A percentile compares a stretch with the other conserved stretches of the same genome.
These are phyloP conservation scores for Sorex araneus DNA, from an alignment of 2,113 vertebrate genomes.

Conservation along the genomic window DNA sequence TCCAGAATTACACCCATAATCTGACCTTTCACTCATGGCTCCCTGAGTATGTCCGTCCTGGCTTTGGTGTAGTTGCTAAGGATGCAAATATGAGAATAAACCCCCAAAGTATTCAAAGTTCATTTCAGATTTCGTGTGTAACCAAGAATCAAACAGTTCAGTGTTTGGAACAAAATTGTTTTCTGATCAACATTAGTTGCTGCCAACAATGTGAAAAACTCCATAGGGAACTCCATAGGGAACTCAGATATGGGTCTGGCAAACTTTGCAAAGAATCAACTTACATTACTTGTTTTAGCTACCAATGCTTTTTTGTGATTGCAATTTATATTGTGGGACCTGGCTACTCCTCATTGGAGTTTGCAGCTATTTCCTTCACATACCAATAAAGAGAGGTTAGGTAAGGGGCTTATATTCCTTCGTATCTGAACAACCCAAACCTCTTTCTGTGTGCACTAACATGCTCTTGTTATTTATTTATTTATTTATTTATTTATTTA, in stretches of 20 bases:
- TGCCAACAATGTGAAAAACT: neutral
- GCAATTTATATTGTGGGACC: slow-evolving; percentile 5
- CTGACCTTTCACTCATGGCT: slow-evolving; percentile 24
- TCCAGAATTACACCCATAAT: neutral
- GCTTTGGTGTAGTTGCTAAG: slow-evolving; percentile 7
- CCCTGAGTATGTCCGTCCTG: neutral
- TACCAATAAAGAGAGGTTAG: slow-evolving; percentile 20
- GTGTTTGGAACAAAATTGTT: slow-evolving; percentile 39
- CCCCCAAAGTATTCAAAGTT: slow-evolving; percentile 1
- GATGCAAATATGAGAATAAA: neutral
- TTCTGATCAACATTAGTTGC: slow-evolving; percentile 7
- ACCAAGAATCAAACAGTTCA: neutral
- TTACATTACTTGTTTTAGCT: slow-evolving; percentile 19
- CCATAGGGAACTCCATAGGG: slow-evolving; percentile 5
- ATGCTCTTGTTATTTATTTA: too few species aligned
- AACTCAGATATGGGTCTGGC: neutral
- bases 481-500: too few species aligned
- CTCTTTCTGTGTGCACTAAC: slow-evolving; percentile 38
- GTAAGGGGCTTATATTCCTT: neutral
- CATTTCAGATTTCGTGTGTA: neutral
- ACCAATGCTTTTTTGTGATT: slow-evolving; percentile 34
- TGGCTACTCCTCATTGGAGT: neutral
- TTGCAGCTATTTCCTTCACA: slow-evolving; percentile 25
- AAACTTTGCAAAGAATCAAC: neutral
- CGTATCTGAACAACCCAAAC: slow-evolving; percentile 25